These are phyloP conservation scores for Isurus oxyrinchus DNA, from an alignment of 2,113 vertebrate species.

Conservation along the genomic window DNA sequence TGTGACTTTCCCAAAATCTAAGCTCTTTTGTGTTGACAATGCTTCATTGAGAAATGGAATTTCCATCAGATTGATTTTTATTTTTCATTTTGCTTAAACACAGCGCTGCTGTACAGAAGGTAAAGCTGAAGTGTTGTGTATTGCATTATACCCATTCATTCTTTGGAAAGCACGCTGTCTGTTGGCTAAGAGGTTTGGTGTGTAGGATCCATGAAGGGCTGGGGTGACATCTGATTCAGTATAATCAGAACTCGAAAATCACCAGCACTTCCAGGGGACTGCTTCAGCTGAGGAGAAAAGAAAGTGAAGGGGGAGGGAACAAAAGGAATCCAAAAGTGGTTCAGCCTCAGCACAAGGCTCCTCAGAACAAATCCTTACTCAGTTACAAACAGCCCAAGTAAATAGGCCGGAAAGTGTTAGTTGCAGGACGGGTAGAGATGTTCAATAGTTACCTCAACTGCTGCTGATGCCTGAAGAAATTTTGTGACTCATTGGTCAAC, in stretches of 20 bases:
- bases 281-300: neutral
- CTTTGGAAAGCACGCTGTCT: neutral
- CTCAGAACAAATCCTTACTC: neutral
- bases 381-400: neutral
- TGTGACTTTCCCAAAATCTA: neutral
- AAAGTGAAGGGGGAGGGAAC: neutral
- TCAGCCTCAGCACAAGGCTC: neutral
- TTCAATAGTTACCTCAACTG: neutral
- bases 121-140: neutral
- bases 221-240: neutral
- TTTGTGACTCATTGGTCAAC: neutral
- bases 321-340: neutral
- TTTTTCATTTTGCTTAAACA: neutral
- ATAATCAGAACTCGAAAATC: neutral
- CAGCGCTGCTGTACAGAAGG: neutral
- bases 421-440: neutral
- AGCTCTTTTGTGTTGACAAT: neutral
- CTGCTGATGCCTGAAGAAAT: too few species aligned
- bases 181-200: neutral
- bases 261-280: neutral
- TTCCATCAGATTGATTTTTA: neutral
- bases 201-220: neutral
- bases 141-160: neutral
- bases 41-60: neutral
- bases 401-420: neutral